Conservation (phyloP, 2,888 invertebrate genomes). For the Dione vanillae region DNA sequence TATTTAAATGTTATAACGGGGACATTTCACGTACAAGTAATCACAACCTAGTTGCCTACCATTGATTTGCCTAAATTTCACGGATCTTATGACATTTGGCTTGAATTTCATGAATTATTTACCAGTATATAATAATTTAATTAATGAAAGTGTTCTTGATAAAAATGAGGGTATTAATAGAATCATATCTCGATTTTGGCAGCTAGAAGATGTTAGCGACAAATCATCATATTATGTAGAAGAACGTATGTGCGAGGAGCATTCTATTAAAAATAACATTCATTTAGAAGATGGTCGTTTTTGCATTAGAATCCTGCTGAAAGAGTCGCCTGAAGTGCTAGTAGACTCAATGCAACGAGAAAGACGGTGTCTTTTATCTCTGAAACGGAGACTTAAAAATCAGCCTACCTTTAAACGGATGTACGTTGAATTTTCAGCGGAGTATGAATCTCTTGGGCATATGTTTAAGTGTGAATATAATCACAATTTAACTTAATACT, state of each 20-base stretch:
- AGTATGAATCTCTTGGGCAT: no score
- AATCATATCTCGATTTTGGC: not conserved
- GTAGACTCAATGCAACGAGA: not conserved
- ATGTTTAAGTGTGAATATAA: no score
- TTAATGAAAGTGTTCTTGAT: no score
- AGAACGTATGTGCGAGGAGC: not conserved
- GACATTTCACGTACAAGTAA: not conserved
- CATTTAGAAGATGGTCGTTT: not conserved
- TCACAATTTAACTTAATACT: no score
- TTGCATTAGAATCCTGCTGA: not conserved
- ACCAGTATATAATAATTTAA: no score
- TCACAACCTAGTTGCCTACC: no score
- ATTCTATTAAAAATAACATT: not conserved
- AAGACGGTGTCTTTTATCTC: not conserved
- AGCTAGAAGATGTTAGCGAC: not conserved
- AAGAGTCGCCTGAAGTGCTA: not conserved
- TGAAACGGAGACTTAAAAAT: not conserved
- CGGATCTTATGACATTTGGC: no score
- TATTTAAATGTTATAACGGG: not conserved
- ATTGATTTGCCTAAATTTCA: no score
- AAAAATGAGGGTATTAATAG: no score
- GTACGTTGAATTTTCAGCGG: no score
- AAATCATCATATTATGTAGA: not conserved
- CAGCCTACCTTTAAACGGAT: conserved; percentile 44
- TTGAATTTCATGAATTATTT: not conserved